These are phyloP conservation scores for Oppia nitens DNA, from an alignment of 1,140 invertebrate genomes.

Conservation along the genomic window DNA sequence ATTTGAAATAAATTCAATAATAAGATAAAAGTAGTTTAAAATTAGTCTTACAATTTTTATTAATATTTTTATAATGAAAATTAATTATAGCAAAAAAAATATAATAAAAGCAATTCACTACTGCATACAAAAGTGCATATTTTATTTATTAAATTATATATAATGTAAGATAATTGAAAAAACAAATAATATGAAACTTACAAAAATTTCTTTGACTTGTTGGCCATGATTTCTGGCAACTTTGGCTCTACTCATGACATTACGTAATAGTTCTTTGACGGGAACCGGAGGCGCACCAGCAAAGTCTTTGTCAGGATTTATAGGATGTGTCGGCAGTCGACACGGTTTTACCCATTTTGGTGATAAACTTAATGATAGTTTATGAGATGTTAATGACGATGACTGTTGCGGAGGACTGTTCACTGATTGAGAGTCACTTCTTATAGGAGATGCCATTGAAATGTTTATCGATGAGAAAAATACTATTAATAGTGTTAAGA, in stretches of 20 bases:
- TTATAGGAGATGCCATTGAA: neutral
- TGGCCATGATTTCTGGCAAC: conserved; percentile 5
- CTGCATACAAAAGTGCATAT: too few relatives aligned
- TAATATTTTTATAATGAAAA: too few relatives aligned
- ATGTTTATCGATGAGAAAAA: neutral
- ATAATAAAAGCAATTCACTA: too few relatives aligned
- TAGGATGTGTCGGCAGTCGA: conserved; percentile 14
- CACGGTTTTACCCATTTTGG: conserved; percentile 17
- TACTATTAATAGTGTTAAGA: neutral
- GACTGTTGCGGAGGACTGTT: neutral
- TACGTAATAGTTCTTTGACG: neutral
- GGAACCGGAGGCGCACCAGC: neutral
- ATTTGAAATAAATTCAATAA: too few relatives aligned
- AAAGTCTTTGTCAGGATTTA: conserved; percentile 6
- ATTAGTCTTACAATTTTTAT: too few relatives aligned
- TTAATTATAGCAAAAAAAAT: too few relatives aligned
- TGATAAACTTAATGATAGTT: too few relatives aligned
- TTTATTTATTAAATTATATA: too few relatives aligned
- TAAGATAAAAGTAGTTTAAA: too few relatives aligned
- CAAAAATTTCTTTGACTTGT: conserved; percentile 7
- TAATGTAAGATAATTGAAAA: too few relatives aligned
- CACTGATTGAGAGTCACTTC: neutral
- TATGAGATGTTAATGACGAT: neutral
- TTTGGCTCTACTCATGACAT: neutral
- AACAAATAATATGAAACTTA: too few relatives aligned